Base-by-base conservation (phyloP, 2,888 invertebrate species). In the Eupelmus urozonus region DNA sequence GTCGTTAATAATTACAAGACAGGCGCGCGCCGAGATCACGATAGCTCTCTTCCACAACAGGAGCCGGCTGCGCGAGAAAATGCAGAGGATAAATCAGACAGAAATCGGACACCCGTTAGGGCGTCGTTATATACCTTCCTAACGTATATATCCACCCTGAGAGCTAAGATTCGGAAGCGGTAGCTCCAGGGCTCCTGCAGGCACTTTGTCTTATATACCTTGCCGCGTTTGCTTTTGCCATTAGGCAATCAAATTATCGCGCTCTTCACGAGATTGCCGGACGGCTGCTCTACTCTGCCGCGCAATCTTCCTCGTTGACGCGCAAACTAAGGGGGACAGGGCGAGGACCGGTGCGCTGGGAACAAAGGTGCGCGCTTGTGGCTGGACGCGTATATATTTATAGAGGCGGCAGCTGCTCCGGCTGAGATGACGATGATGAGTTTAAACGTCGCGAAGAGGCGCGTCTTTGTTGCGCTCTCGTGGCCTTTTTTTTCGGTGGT, bases 201-300 rank as follows among this genome's bases (percentile, higher is more conserved):
- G 63, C 27, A 70, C 59, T 79, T 78, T 81, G 75, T 81, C 80
- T 81, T 73, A 45, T n/a, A n/a, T 34, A 79, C 60, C 78, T 81
- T 57, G 53, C n/a, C n/a, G n/a, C 67, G 79, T 83, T 84, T 82
- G 81, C 83, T 82, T 83, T 83, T 80, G 72, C 78, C 82, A 84
- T 84, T 83, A 81, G 82, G 79, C 82, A 82, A 85, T 85, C 82
- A 82, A 84, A 85, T 85, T 85, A 84, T 84, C 81, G 76, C 80
- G 72, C 83, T 85, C 78, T 82, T 81, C 80, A 81, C 79, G 66
- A 83, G 80, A 85, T 84, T 85, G 81, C 83, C 29, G 73, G 82
- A 80, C 76, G 76, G 67, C 78, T 51, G 66, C 73, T 79, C 79
- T 79, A 79, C 72, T n/a, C 13, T 3, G n/a, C 4, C 53, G 16